phyloP scores from a whole-genome alignment of 2,113 vertebrate species.

The Anoura caudifer region DNA sequence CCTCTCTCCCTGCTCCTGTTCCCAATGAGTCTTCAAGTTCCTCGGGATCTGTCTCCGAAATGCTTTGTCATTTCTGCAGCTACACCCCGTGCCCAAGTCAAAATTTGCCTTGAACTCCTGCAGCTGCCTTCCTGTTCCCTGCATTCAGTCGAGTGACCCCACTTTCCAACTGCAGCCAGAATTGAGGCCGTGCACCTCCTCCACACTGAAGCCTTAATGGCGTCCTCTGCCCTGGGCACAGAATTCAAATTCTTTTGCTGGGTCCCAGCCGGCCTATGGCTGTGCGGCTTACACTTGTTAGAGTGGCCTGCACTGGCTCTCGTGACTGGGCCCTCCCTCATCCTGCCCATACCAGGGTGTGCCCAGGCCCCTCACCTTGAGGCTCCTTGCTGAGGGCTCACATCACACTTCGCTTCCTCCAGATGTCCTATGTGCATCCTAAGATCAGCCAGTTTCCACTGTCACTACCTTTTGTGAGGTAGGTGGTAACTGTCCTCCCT shows the following conservation, averaged over 20 bases:
- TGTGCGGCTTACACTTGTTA: not conserved
- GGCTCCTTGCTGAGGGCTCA: not conserved
- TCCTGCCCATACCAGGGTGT: not conserved
- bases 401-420: not conserved
- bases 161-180: not conserved
- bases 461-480: not conserved
- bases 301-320: not conserved
- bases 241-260: not conserved
- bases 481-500: not conserved
- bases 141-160: not conserved
- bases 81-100: no score
- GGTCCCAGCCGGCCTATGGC: fast-evolving
- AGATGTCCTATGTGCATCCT: not conserved
- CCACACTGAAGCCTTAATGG: not conserved
- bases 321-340: not conserved
- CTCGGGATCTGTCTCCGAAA: not conserved
- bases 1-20: not conserved
- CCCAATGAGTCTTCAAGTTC: not conserved
- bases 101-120: not conserved
- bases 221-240: not conserved
- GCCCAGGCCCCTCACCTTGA: not conserved
- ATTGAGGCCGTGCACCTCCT: not conserved
- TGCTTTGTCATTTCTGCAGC: not conserved
- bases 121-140: not conserved
- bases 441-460: no score